Conservation (phyloP, 2,888 invertebrate genomes). For the Drosophila siamana region DNA sequence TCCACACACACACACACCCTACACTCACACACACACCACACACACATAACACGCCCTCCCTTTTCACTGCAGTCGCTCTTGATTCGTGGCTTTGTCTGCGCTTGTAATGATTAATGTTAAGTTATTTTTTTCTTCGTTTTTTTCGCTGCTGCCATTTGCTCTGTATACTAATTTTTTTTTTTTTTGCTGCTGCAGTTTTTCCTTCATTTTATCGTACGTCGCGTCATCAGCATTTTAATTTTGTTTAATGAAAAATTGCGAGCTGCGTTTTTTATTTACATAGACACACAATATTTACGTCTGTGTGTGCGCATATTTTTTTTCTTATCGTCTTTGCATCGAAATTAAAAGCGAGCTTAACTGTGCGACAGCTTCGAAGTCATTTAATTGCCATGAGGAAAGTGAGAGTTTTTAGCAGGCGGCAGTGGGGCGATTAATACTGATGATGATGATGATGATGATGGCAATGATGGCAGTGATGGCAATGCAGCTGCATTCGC, state of each 20-base stretch:
- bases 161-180: not conserved
- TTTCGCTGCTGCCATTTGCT: slow-evolving; percentile 17
- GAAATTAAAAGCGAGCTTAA: slow-evolving; percentile 53
- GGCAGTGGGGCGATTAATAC: slow-evolving; percentile 36
- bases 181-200: slow-evolving; percentile 34
- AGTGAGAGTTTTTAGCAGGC: slow-evolving; percentile 63
- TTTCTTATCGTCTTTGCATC: slow-evolving; percentile 25
- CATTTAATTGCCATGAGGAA: slow-evolving; percentile 57
- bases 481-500: slow-evolving; percentile 1
- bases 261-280: slow-evolving; percentile 16
- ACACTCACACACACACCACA: too few relatives aligned
- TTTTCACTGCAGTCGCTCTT: not conserved
- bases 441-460: slow-evolving; percentile 12
- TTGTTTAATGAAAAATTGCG: slow-evolving; percentile 76
- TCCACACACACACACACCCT: too few relatives aligned
- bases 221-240: slow-evolving; percentile 79
- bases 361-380: slow-evolving; percentile 22
- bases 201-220: slow-evolving; percentile 27
- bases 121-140: slow-evolving; percentile 57
- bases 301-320: not conserved
- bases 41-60: too few relatives aligned
- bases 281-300: too few relatives aligned
- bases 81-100: slow-evolving; percentile 54
- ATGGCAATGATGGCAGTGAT: slow-evolving; percentile 20
- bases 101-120: slow-evolving; percentile 78